phyloP scores from a whole-genome alignment of 2,797 vertebrate species.

The Enteromius argenteus region DNA sequence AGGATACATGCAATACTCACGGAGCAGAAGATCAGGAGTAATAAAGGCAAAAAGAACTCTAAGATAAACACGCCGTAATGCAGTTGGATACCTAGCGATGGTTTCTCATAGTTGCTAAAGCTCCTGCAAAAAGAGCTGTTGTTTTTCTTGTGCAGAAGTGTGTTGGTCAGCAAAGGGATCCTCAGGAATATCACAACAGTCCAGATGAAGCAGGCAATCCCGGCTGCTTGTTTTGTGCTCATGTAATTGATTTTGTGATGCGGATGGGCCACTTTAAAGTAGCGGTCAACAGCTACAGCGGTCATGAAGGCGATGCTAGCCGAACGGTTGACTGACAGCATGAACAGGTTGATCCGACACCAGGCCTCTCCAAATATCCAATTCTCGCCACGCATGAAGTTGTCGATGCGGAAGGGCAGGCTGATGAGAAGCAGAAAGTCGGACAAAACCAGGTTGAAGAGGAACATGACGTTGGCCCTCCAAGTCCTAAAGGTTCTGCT shows the following conservation, averaged over 20 bases:
- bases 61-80: slow-evolving; percentile 68
- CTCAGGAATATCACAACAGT: slow-evolving; percentile 68
- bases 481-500: slow-evolving; percentile 71
- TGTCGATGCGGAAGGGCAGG: slow-evolving; percentile 76
- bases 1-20: slow-evolving; percentile 68
- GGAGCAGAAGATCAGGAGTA: slow-evolving; percentile 76
- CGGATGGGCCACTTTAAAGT: slow-evolving; percentile 80
- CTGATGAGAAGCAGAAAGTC: slow-evolving; percentile 80
- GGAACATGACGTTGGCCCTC: slow-evolving; percentile 73
- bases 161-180: slow-evolving; percentile 69
- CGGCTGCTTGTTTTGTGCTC: slow-evolving; percentile 40
- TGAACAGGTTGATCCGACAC: slow-evolving; percentile 77
- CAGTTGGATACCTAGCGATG: slow-evolving; percentile 55
- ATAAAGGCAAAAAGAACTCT: slow-evolving; percentile 76
- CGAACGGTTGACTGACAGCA: slow-evolving; percentile 76
- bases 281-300: slow-evolving; percentile 74
- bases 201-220: slow-evolving; percentile 68
- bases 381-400: slow-evolving; percentile 56
- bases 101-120: slow-evolving; percentile 47
- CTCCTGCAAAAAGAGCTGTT: slow-evolving; percentile 65
- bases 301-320: slow-evolving; percentile 79
- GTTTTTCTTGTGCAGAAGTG: not conserved
- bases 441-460: slow-evolving; percentile 77
- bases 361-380: slow-evolving; percentile 69
- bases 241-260: slow-evolving; percentile 69